Evolutionary conservation across 1,140 invertebrate species (phyloP).

Genomic region (Cyphomyrmex costatus): DNA sequence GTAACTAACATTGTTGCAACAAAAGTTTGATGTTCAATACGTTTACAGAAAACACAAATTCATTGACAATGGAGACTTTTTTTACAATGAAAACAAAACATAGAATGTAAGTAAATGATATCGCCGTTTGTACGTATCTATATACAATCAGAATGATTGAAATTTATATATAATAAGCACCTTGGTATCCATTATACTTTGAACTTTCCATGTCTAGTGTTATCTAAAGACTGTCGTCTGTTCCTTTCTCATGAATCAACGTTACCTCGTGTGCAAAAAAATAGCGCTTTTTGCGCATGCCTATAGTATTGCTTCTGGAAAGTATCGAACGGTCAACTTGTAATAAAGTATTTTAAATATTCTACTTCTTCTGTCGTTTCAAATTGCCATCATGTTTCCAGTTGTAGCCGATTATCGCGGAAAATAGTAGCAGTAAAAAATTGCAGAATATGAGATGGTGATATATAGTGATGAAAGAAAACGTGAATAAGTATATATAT

Average conservation of each 20-base stretch:
- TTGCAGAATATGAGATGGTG: not conserved
- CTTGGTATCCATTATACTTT: not conserved
- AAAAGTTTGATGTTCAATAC: too few relatives aligned
- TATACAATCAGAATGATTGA: not conserved
- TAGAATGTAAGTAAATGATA: not conserved
- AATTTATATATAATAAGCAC: not conserved
- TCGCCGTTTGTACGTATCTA: not conserved
- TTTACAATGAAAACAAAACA: not conserved
- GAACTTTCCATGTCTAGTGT: constrained; percentile 4
- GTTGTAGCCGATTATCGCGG: not conserved
- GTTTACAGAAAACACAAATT: too few relatives aligned
- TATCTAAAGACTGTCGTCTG: not conserved
- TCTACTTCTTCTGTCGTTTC: not conserved
- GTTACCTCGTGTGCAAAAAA: not conserved
- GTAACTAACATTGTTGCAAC: too few relatives aligned
- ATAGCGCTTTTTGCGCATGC: not conserved
- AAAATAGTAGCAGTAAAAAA: not conserved
- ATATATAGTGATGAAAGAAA: not conserved
- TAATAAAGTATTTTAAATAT: constrained; percentile 6
- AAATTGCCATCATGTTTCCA: not conserved
- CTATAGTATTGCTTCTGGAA: not conserved
- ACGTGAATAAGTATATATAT: not conserved
- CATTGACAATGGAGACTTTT: not conserved
- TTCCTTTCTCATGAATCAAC: too few relatives aligned
- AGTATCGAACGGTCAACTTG: not conserved